Evolutionary conservation across 2,797 vertebrate species (phyloP), one percentile per base, ranked within the genome.

Genomic region (Heliangelus exortis): DNA sequence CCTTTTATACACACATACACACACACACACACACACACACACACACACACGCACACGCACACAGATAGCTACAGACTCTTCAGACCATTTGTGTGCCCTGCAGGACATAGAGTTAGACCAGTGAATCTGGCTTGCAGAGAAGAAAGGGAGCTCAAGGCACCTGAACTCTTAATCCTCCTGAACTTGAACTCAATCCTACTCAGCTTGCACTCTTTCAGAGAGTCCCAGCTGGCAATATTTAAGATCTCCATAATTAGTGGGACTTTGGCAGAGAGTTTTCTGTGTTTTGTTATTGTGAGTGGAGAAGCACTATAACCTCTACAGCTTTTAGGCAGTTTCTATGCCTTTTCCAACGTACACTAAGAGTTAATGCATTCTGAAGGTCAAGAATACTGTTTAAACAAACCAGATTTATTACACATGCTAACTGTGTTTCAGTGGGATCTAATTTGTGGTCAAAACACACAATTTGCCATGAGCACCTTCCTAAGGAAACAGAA

Each of bases 401-500:
- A 91, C 68, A 91, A 72, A 77, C 57, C 28, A 89, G 86, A 92
- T 94, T 95, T 95, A 92, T 89, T 93, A 79, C n/a, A 75, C 4
- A 19, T 34, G 45, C 55, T 93, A 90, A 90, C 79, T 79, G 77
- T n/a, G 0, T 75, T 96, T 84, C 88, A 85, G 45, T 69, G 68
- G 62, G 65, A 93, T 93, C 68, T 87, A 76, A 88, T 84, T 76
- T 87, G 88, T 72, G 95, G 75, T 96, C 74, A 94, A 75, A 96
- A 73, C 66, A 78, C 71, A 93, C n/a, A 77, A 82, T 87, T 92
- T 92, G 78, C 89, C 89, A 93, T 51, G 88, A 95, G 89, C 87
- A 92, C 83, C 82, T 78, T 94, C 84, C 75, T 92, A 87, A 89
- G 68, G 88, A 94, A 96, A 77, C 72, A 95, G 19, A 90, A 90